Conservation (phyloP, 2,113 vertebrate genomes). For the Rhea pennata region DNA sequence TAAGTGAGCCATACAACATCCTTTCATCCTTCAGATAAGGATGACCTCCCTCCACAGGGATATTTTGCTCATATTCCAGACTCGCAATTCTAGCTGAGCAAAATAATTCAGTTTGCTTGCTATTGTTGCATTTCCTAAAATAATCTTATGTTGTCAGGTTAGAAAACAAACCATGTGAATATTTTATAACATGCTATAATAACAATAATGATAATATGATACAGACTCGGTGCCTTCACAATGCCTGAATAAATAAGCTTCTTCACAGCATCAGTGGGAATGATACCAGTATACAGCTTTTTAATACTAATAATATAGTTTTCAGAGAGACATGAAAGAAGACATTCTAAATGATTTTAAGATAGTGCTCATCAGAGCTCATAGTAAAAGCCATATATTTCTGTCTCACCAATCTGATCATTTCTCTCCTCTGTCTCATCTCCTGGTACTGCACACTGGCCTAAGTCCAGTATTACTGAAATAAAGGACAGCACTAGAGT, state of each 20-base stretch:
- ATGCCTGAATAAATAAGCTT: not conserved
- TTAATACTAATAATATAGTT: not conserved
- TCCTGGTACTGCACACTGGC: not conserved
- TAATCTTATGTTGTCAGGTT: not conserved
- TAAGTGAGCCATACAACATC: not conserved
- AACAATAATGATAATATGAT: not conserved
- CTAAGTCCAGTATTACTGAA: not conserved
- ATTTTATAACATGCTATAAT: not conserved
- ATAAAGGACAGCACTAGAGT: not conserved
- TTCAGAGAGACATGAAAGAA: not conserved
- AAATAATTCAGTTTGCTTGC: not conserved
- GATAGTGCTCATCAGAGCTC: not conserved
- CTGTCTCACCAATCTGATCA: not conserved
- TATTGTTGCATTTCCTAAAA: not conserved
- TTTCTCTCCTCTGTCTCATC: not conserved
- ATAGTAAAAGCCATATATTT: not conserved
- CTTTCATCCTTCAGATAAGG: not conserved
- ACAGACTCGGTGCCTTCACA: not conserved
- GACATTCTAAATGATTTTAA: not conserved
- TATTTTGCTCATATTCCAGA: not conserved
- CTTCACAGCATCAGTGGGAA: not conserved
- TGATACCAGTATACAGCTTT: not conserved
- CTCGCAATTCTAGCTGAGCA: not conserved
- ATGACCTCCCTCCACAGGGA: not conserved
- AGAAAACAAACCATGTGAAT: not conserved